Conservation (phyloP, 1,140 invertebrate genomes). For the Neodiprion fabricii region DNA sequence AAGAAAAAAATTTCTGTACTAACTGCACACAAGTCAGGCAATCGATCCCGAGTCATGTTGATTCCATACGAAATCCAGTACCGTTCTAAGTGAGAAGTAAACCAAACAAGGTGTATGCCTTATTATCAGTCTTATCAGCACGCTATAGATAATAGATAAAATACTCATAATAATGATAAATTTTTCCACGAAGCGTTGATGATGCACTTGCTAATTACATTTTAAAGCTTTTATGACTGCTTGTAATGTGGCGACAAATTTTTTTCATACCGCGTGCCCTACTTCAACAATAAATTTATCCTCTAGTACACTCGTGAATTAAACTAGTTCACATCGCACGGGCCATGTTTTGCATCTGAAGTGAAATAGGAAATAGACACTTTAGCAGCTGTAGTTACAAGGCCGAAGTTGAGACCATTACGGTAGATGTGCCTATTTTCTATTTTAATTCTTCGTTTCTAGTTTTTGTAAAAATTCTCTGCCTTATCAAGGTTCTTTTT, state of each 20-base stretch:
- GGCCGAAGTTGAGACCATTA: slow-evolving; percentile 31
- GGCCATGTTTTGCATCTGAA: slow-evolving; percentile 51
- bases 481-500: no score
- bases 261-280: neutral
- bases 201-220: neutral
- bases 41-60: slow-evolving; percentile 57
- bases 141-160: slow-evolving; percentile 42
- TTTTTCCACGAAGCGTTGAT: neutral
- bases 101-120: neutral
- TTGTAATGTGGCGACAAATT: neutral
- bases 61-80: slow-evolving; percentile 3
- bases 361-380: slow-evolving; percentile 53
- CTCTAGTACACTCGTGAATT: neutral
- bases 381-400: slow-evolving; percentile 44
- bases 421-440: neutral
- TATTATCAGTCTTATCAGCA: slow-evolving; percentile 45
- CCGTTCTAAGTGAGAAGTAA: neutral
- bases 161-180: slow-evolving; percentile 14
- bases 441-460: neutral
- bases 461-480: neutral
- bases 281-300: neutral
- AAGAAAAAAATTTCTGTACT: slow-evolving; percentile 37
- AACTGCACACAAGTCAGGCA: slow-evolving; percentile 54
- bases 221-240: neutral
- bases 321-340: slow-evolving; percentile 28